Conservation (phyloP, 2,113 vertebrate genomes). For the cattle (Bos taurus) region DNA sequence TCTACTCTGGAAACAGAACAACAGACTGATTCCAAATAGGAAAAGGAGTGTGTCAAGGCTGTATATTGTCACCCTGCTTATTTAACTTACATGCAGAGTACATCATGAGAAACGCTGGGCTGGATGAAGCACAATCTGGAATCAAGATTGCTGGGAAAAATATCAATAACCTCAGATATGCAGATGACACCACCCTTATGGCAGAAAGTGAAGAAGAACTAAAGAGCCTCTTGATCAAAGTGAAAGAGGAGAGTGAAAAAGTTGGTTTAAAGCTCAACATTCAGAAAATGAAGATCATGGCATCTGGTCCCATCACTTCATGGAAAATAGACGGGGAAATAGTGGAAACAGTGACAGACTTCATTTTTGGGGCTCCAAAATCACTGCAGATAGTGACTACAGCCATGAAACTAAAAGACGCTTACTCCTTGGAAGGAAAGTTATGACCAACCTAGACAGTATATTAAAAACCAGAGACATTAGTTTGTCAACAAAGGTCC, state of each 20-base stretch:
- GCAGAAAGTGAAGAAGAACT: neutral
- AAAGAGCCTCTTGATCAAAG: neutral
- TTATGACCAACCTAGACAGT: neutral
- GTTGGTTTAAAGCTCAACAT: neutral
- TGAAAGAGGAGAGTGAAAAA: neutral
- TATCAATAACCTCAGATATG: neutral
- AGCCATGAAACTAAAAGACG: neutral
- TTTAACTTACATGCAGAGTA: neutral
- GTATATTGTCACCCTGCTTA: neutral
- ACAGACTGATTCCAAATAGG: neutral
- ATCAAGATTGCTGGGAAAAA: neutral
- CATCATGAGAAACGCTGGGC: neutral
- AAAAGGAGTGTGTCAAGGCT: neutral
- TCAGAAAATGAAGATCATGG: neutral
- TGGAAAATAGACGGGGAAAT: neutral
- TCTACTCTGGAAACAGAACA: neutral
- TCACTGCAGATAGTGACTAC: neutral
- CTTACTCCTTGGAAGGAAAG: neutral
- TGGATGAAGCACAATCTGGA: neutral
- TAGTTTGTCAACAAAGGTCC: neutral
- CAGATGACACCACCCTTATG: neutral
- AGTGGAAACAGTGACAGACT: neutral
- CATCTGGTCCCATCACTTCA: neutral
- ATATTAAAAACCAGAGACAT: neutral
- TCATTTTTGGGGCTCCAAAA: neutral